phyloP scores from a whole-genome alignment of 2,888 invertebrate species.

The Temnothorax unifasciatus region DNA sequence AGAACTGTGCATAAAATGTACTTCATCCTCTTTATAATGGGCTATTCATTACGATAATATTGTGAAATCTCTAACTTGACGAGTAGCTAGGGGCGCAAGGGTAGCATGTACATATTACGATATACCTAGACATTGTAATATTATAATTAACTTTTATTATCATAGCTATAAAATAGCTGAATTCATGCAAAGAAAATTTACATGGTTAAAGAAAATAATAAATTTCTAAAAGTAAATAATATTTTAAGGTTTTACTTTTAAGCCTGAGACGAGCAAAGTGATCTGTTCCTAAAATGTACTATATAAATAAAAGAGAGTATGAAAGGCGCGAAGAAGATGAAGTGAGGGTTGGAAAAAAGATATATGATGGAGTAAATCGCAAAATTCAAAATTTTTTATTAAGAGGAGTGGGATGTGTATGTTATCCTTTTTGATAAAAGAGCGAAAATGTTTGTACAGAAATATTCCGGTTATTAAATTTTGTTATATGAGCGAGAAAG shows the following conservation, averaged over 20 bases:
- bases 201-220: slow-evolving; percentile 80
- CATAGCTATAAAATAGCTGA: slow-evolving; percentile 84
- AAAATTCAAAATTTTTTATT: slow-evolving; percentile 86
- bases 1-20: slow-evolving; percentile 69
- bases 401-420: slow-evolving; percentile 67
- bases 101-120: slow-evolving; percentile 79
- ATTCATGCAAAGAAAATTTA: slow-evolving; percentile 83
- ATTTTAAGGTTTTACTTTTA: slow-evolving; percentile 82
- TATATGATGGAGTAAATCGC: slow-evolving; percentile 74
- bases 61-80: slow-evolving; percentile 65
- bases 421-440: slow-evolving; percentile 84
- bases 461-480: slow-evolving; percentile 86
- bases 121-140: slow-evolving; percentile 76
- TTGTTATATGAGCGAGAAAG: slow-evolving; percentile 81
- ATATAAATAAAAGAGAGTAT: slow-evolving; percentile 62
- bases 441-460: slow-evolving; percentile 85
- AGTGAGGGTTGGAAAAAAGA: slow-evolving; percentile 47
- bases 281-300: slow-evolving; percentile 82
- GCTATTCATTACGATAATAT: slow-evolving; percentile 65
- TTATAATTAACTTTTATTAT: slow-evolving; percentile 75
- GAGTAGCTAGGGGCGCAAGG: slow-evolving; percentile 71
- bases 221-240: slow-evolving; percentile 78
- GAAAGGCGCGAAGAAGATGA: slow-evolving; percentile 61
- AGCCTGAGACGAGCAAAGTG: slow-evolving; percentile 80
- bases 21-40: slow-evolving; percentile 67